Percentiles rank a stretch among this genome's conserved stretches.
Conservation (phyloP, 2,888 invertebrate species). For the Drosophila peninsularis region DNA sequence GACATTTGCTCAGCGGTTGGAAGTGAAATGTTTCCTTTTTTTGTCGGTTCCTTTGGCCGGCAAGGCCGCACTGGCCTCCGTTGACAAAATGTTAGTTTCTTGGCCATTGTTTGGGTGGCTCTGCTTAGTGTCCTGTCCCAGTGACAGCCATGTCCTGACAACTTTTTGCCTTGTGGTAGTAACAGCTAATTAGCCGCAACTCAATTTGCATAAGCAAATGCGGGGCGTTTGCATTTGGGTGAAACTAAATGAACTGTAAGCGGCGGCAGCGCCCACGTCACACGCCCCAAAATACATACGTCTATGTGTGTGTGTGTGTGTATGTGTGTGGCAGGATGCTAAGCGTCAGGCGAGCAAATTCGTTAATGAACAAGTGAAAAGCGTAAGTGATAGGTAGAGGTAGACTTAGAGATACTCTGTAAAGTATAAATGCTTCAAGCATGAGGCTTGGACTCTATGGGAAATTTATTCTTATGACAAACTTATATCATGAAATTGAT, state of each 20-base stretch:
- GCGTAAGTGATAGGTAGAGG: background rate
- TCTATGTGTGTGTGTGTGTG: conserved; percentile 9
- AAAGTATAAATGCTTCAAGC: background rate
- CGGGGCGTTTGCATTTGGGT: conserved; percentile 37
- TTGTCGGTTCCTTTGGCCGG: conserved; percentile 9
- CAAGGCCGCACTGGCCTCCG: conserved; percentile 28
- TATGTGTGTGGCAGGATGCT: conserved; percentile 31
- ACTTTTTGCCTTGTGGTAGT: conserved; percentile 34
- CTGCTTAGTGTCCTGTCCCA: conserved; percentile 8
- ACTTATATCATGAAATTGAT: no score
- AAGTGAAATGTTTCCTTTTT: conserved; percentile 29
- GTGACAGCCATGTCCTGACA: conserved; percentile 14
- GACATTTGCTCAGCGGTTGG: conserved; percentile 46
- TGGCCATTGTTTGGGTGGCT: conserved; percentile 12
- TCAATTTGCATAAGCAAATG: conserved; percentile 65
- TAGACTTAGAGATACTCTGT: conserved; percentile 19
- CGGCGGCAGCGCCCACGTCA: conserved; percentile 47
- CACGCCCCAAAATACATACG: conserved; percentile 33
- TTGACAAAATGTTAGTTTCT: no score
- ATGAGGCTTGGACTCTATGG: no score
- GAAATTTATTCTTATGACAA: no score
- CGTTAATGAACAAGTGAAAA: conserved; percentile 58
- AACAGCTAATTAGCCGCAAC: conserved; percentile 62
- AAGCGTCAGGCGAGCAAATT: conserved; percentile 46
- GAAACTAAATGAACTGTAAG: conserved; percentile 68